Evolutionary conservation across 1,140 invertebrate species (phyloP).

Genomic region (Vollenhovia emeryi): DNA sequence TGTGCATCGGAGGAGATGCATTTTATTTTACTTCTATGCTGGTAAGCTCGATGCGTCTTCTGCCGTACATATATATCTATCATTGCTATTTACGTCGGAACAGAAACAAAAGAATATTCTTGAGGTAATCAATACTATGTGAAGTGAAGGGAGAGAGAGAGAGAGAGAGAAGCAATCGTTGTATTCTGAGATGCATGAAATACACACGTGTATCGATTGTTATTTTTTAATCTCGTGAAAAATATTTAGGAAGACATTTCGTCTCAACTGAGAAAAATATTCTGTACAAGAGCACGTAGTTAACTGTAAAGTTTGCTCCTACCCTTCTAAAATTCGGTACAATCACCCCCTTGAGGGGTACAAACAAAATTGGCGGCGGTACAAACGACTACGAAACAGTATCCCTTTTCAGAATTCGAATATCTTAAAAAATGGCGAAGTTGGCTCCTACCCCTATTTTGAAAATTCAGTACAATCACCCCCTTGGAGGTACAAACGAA

Average conservation of each 20-base stretch:
- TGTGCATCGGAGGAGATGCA: not conserved
- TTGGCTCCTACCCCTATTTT: too few relatives aligned
- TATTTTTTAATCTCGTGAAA: not conserved
- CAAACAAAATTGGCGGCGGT: too few relatives aligned
- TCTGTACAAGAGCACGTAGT: not conserved
- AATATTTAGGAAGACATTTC: not conserved
- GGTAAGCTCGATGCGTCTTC: not conserved
- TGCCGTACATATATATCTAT: not conserved
- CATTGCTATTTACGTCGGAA: constrained; percentile 44
- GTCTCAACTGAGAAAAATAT: not conserved
- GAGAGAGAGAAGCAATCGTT: not conserved
- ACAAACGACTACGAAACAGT: too few relatives aligned
- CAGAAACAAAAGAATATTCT: constrained; percentile 52
- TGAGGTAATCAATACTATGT: constrained; percentile 49
- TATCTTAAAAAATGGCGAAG: too few relatives aligned
- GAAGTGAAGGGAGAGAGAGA: not conserved
- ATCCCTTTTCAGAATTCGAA: too few relatives aligned
- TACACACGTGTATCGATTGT: not conserved
- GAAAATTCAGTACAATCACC: too few relatives aligned
- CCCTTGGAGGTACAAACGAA: too few relatives aligned
- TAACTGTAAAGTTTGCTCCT: too few relatives aligned
- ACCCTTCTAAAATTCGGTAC: too few relatives aligned
- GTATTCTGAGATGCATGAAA: not conserved
- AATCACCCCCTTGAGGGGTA: too few relatives aligned
- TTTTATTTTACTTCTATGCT: not conserved